phyloP scores from a whole-genome alignment of 2,113 vertebrate species.

The Cygnus atratus region DNA sequence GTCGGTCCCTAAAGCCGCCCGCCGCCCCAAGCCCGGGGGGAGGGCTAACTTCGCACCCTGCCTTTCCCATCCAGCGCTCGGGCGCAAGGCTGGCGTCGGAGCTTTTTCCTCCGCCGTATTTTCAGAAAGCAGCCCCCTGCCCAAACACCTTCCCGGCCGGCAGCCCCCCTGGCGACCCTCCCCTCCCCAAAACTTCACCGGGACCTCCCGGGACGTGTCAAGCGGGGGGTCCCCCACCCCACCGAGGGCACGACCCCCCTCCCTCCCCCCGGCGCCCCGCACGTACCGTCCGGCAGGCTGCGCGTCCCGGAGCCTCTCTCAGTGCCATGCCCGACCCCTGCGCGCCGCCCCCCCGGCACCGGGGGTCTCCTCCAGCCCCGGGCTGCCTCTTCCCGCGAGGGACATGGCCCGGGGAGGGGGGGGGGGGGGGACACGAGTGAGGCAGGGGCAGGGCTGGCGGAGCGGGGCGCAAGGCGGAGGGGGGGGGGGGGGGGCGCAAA shows the following conservation, averaged over 20 bases:
- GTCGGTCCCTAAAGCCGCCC: neutral
- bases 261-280: neutral
- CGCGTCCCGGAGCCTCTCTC: neutral
- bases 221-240: neutral
- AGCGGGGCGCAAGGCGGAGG: neutral
- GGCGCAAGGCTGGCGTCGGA: neutral
- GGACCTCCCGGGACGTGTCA: neutral
- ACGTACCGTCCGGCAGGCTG: constrained; percentile 46
- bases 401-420: too few relatives aligned
- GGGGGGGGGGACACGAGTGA: too few relatives aligned
- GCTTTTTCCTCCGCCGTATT: neutral
- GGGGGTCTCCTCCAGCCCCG: neutral
- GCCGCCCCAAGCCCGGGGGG: neutral
- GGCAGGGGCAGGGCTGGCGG: neutral
- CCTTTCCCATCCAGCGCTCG: neutral
- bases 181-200: neutral
- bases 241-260: neutral
- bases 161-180: neutral
- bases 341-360: neutral
- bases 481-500: too few relatives aligned
- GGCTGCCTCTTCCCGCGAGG: neutral
- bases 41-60: constrained; percentile 23
- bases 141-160: too few relatives aligned
- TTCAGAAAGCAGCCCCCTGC: neutral
- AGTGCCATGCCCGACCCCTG: constrained; percentile 31